phyloP scores from a whole-genome alignment of 2,888 invertebrate genomes.

The Trissolcus japonicus region DNA sequence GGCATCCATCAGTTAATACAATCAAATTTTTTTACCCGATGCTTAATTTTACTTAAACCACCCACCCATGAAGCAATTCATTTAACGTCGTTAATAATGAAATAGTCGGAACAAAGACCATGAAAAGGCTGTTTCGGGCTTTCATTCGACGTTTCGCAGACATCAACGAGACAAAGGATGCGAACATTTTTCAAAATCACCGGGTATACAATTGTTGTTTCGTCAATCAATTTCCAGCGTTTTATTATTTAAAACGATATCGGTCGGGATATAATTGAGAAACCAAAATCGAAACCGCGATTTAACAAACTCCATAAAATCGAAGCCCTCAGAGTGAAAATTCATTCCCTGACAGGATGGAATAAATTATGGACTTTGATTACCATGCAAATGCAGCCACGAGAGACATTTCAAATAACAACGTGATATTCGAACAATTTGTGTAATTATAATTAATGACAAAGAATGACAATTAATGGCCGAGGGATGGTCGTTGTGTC shows the following conservation, averaged over 20 bases:
- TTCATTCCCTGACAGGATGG: background rate
- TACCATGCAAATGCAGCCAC: constrained; percentile 22
- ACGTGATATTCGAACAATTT: constrained; percentile 28
- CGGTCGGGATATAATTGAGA: background rate
- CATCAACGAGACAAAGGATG: too few species aligned
- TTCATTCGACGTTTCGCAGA: too few species aligned
- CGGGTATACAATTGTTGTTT: background rate
- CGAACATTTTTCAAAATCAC: background rate
- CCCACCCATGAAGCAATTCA: too few species aligned
- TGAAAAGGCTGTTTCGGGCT: too few species aligned
- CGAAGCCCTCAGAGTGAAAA: background rate
- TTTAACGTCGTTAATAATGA: too few species aligned
- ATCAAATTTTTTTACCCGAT: constrained; percentile 19
- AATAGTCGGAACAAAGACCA: too few species aligned
- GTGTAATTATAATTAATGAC: constrained; percentile 35
- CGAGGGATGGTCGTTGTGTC: background rate
- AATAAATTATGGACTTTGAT: constrained; percentile 22
- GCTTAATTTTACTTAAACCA: constrained; percentile 2
- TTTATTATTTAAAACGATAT: background rate
- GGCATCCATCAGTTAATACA: constrained; percentile 27
- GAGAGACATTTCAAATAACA: constrained; percentile 14
- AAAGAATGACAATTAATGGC: constrained; percentile 19
- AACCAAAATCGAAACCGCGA: constrained; percentile 6
- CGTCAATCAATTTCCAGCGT: background rate
- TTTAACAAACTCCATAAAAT: constrained; percentile 7